A percentile compares a stretch with the other conserved stretches of the same genome.
Conservation (phyloP, 2,888 invertebrate genomes). For the Beris chalybata region DNA sequence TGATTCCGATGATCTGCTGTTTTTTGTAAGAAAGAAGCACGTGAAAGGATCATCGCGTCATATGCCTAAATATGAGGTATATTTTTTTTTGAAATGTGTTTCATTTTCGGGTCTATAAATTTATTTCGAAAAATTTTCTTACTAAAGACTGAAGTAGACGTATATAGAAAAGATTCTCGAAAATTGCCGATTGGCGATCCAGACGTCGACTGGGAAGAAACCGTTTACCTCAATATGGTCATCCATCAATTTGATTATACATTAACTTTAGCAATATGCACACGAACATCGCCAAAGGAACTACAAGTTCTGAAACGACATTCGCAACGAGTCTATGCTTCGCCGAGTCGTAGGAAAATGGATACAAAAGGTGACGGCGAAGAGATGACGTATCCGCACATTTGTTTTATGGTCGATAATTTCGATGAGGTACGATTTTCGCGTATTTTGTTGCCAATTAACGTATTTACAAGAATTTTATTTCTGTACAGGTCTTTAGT, state of each 20-base stretch:
- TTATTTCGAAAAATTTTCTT: background rate
- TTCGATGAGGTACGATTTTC: slow-evolving; percentile 81
- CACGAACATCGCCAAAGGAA: slow-evolving; percentile 95
- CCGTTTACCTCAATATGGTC: slow-evolving; percentile 95
- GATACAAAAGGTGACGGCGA: slow-evolving; percentile 97
- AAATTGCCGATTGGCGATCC: slow-evolving; percentile 95
- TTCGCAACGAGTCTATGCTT: slow-evolving; percentile 95
- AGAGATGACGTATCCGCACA: slow-evolving; percentile 98
- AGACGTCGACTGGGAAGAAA: slow-evolving; percentile 99
- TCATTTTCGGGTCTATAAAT: no score
- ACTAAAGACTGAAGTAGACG: slow-evolving; percentile 87
- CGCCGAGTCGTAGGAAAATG: slow-evolving; percentile 95
- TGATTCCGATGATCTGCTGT: slow-evolving; percentile 91
- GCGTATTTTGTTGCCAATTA: background rate
- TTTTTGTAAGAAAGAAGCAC: slow-evolving; percentile 92
- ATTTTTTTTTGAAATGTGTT: slow-evolving; percentile 31
- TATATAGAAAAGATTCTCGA: slow-evolving; percentile 95
- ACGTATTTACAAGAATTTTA: background rate
- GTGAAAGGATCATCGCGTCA: slow-evolving; percentile 84
- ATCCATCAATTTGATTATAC: slow-evolving; percentile 99
- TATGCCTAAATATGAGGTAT: slow-evolving; percentile 86
- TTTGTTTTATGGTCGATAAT: slow-evolving; percentile 99
- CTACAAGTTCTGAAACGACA: slow-evolving; percentile 91
- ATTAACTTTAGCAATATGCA: slow-evolving; percentile 95
- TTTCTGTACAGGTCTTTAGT: slow-evolving; percentile 79